These are phyloP conservation scores for Tetragonula clypearis DNA, from an alignment of 1,140 invertebrate species.

Conservation along the genomic window DNA sequence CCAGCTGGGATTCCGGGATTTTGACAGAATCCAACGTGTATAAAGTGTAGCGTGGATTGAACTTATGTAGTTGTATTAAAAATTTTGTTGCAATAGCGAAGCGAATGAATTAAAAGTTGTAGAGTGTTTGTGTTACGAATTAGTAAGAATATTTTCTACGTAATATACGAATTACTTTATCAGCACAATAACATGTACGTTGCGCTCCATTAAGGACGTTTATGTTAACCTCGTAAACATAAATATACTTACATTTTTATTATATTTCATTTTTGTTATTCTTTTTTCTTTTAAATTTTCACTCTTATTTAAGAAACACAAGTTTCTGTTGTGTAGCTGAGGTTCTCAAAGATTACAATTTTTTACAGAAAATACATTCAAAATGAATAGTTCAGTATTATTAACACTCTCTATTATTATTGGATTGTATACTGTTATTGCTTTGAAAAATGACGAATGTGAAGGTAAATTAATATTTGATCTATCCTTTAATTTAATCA, in stretches of 20 bases:
- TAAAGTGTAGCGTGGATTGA: conserved; percentile 64
- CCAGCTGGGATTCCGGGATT: conserved; percentile 78
- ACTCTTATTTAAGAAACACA: background rate
- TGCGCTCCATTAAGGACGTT: conserved; percentile 1
- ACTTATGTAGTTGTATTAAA: conserved; percentile 33
- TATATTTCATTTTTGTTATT: background rate
- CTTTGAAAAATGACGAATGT: conserved; percentile 88
- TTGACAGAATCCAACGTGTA: conserved; percentile 81
- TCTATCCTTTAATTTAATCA: conserved; percentile 30
- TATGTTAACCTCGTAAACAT: conserved; percentile 50
- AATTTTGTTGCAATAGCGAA: conserved; percentile 42
- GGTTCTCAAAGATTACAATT: background rate
- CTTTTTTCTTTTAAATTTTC: background rate
- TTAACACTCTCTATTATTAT: conserved; percentile 61
- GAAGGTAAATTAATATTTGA: conserved; percentile 82
- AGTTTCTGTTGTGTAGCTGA: background rate
- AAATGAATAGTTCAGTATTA: conserved; percentile 65
- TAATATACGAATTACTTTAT: conserved; percentile 33
- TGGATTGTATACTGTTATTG: conserved; percentile 67
- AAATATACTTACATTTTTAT: background rate
- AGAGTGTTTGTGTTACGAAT: background rate
- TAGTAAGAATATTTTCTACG: conserved; percentile 4
- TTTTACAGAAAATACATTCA: conserved; percentile 34
- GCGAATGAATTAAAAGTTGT: conserved; percentile 51
- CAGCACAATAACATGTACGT: conserved; percentile 8